These are phyloP conservation scores for Phengaris arion DNA, from an alignment of 2,888 invertebrate species.

Conservation along the genomic window DNA sequence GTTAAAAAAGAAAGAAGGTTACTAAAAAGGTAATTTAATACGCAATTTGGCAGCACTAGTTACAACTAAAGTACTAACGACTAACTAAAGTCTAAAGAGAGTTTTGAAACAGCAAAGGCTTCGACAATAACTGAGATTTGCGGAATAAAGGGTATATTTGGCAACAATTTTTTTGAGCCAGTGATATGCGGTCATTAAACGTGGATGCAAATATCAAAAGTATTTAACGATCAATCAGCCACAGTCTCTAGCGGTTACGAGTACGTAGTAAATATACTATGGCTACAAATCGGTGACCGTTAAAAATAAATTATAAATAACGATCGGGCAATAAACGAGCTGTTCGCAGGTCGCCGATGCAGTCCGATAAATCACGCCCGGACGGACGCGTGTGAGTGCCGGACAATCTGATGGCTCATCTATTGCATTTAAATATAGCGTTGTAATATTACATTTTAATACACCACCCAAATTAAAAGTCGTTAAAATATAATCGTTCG, in stretches of 20 bases:
- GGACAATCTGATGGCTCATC: slow-evolving; percentile 61
- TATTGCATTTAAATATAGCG: slow-evolving; percentile 41
- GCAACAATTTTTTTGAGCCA: not conserved
- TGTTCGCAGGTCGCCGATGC: slow-evolving; percentile 76
- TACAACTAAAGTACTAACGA: not conserved
- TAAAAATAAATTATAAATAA: slow-evolving; percentile 80
- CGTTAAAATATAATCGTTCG: slow-evolving; percentile 25
- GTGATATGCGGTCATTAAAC: not conserved
- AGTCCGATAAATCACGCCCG: slow-evolving; percentile 72
- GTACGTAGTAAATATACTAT: slow-evolving; percentile 40
- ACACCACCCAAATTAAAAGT: slow-evolving; percentile 29
- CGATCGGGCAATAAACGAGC: slow-evolving; percentile 75
- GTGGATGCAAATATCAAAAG: slow-evolving; percentile 16
- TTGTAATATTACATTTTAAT: slow-evolving; percentile 29
- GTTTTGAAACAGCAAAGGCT: not conserved
- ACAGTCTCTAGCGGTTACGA: slow-evolving; percentile 29
- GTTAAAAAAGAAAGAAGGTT: too few species aligned
- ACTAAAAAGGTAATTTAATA: too few species aligned
- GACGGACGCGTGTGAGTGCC: slow-evolving; percentile 60
- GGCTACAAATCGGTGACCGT: slow-evolving; percentile 73
- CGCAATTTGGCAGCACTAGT: not conserved
- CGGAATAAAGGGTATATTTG: not conserved
- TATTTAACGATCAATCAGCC: slow-evolving; percentile 23
- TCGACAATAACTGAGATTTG: not conserved
- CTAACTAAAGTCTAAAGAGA: not conserved